A percentile compares a stretch with the other conserved stretches of the same genome.
Evolutionary conservation across 2,113 vertebrate genomes (phyloP).

Genomic region (Sylvilagus bachmani): DNA sequence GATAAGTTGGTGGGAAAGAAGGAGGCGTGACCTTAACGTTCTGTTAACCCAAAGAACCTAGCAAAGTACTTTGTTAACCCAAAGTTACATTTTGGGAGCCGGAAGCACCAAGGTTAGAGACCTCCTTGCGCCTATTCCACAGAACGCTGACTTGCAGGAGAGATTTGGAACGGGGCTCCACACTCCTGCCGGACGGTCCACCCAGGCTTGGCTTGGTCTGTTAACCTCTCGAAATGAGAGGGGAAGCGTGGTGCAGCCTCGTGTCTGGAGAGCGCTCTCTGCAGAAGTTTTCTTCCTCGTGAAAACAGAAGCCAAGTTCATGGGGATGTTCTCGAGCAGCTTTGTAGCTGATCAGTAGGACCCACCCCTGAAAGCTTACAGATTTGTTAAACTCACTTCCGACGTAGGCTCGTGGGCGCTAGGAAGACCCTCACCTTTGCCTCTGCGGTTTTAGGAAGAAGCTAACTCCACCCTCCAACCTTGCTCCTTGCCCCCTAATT

Average conservation of each 20-base stretch:
- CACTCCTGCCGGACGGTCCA: not conserved
- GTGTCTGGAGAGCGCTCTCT: not conserved
- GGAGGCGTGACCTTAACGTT: too few relatives aligned
- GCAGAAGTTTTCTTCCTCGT: not conserved
- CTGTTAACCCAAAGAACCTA: not conserved
- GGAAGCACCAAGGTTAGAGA: not conserved
- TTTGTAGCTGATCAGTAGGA: not conserved
- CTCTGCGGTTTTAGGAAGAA: not conserved
- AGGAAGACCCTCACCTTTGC: not conserved
- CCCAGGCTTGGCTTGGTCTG: not conserved
- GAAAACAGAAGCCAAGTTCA: not conserved
- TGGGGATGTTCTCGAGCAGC: not conserved
- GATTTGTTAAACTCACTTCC: not conserved
- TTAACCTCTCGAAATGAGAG: not conserved
- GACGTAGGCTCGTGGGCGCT: not conserved
- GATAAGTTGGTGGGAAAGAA: not conserved
- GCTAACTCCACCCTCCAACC: not conserved
- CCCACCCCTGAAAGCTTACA: not conserved
- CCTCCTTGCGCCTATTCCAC: not conserved
- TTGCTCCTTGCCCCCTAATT: not conserved
- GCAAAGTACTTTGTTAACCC: not conserved
- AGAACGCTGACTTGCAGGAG: not conserved
- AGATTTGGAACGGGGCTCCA: not conserved
- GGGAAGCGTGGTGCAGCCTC: not conserved
- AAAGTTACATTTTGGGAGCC: not conserved